Base-by-base conservation (phyloP, 1,140 invertebrate genomes). In the Drosophila rufa region DNA sequence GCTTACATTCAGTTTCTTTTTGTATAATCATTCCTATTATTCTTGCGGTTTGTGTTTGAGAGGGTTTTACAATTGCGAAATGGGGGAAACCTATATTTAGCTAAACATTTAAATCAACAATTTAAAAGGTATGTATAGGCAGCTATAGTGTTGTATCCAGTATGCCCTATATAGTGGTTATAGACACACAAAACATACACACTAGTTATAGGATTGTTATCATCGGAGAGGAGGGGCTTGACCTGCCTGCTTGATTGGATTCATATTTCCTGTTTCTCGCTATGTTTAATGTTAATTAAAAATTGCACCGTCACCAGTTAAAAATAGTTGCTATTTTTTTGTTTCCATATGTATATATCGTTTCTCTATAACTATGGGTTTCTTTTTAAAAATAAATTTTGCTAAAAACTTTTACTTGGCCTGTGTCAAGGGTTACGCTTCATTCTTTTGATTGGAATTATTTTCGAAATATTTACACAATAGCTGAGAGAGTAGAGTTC, bases 371-470 rank as follows among this genome's bases (percentile, higher is more conserved):
- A 22, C 56, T 79, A 79, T 73, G 66, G 71, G 75, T 45, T 82
- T 50, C 55, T 59, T 78, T 64, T 46, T 61, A 90, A 90, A 65
- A 84, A 85, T 90, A 90, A 82, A 85, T 89, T 89, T 89, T 79
- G 81, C 85, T 90, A 89, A 89, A 89, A 89, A 80, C 78, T 89
- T 89, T 90, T 89, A 89, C 85, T 89, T 87, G 83, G 83, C 83
- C 79, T 82, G 84, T 76, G 43, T 78, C 50, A 48, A 43, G 53
- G 55, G 62, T 79, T 74, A 68, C 45, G 33, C 65, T 25, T 70
- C 51, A 40, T 71, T 59, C 51, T 79, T 87, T 87, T 64, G 56
- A 83, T 83, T 84, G 66, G 25, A 80, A 80, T 83, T 67, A 56
- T 78, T 80, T 82, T 58, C 65, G 64, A 80, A 84, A 80, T 80